phyloP scores from a whole-genome alignment of 2,888 invertebrate species.

The Ferdinandea cuprea region DNA sequence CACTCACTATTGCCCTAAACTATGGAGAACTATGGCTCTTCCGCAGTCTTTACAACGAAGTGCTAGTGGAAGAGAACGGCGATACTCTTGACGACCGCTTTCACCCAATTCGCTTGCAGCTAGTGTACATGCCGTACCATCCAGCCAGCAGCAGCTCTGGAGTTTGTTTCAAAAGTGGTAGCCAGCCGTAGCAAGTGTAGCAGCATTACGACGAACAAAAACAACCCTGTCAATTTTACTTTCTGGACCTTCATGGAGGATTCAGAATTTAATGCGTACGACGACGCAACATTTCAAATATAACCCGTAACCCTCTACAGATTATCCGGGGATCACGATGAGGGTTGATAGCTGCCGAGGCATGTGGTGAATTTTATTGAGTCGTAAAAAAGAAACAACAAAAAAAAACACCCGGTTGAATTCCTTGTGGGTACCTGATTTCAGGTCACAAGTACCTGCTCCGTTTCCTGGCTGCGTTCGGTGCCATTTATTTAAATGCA shows the following conservation, averaged over 20 bases:
- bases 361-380: constrained; percentile 74
- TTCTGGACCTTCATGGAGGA: constrained; percentile 62
- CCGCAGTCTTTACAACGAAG: constrained; percentile 57
- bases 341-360: constrained; percentile 59
- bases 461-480: constrained; percentile 62
- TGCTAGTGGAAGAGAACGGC: not conserved
- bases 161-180: constrained; percentile 63
- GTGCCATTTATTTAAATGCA: constrained; percentile 74
- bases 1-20: constrained; percentile 49
- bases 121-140: constrained; percentile 38
- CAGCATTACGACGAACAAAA: constrained; percentile 27
- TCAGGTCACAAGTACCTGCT: constrained; percentile 67
- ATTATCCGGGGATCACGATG: constrained; percentile 68
- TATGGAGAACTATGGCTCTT: constrained; percentile 30
- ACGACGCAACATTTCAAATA: constrained; percentile 30
- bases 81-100: not conserved
- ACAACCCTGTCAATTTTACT: constrained; percentile 32
- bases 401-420: constrained; percentile 47
- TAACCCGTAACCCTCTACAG: constrained; percentile 55
- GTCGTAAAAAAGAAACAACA: constrained; percentile 64
- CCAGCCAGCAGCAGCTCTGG: constrained; percentile 42
- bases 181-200: constrained; percentile 48
- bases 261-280: constrained; percentile 63
- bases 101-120: constrained; percentile 4
- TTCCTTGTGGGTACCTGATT: constrained; percentile 73